Conservation (phyloP, 2,888 invertebrate species). For the Mesoligia furuncula region DNA sequence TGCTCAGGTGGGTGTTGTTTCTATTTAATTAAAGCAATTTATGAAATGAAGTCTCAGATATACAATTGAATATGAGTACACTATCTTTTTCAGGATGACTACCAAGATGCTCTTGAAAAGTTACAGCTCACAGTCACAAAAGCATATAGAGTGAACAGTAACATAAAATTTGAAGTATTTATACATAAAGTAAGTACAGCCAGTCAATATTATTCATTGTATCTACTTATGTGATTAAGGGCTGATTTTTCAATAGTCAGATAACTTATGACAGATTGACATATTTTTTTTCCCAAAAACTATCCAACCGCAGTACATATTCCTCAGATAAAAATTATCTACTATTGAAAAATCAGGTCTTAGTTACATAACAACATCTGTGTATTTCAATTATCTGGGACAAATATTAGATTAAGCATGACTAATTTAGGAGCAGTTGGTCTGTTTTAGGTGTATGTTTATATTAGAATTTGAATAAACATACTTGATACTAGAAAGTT, state of each 20-base stretch:
- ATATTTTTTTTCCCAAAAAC: background rate
- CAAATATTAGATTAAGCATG: constrained; percentile 41
- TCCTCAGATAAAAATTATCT: background rate
- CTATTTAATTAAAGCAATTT: background rate
- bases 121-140: constrained; percentile 98
- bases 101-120: constrained; percentile 98
- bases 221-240: constrained; percentile 6
- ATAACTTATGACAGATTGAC: background rate
- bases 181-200: constrained; percentile 95
- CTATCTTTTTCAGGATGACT: constrained; percentile 94
- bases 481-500: background rate
- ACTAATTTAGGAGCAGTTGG: constrained; percentile 37
- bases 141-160: constrained; percentile 98
- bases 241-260: background rate
- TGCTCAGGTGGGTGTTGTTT: constrained; percentile 92
- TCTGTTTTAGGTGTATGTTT: constrained; percentile 28
- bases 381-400: constrained; percentile 42
- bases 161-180: constrained; percentile 99
- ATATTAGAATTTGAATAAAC: constrained; percentile 3
- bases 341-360: background rate
- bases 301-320: background rate
- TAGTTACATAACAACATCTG: constrained; percentile 24
- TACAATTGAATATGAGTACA: background rate
- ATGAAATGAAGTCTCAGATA: background rate
- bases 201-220: constrained; percentile 18